These are phyloP conservation scores for Anguilla japonica DNA, from an alignment of 2,113 vertebrate species.

Conservation along the genomic window DNA sequence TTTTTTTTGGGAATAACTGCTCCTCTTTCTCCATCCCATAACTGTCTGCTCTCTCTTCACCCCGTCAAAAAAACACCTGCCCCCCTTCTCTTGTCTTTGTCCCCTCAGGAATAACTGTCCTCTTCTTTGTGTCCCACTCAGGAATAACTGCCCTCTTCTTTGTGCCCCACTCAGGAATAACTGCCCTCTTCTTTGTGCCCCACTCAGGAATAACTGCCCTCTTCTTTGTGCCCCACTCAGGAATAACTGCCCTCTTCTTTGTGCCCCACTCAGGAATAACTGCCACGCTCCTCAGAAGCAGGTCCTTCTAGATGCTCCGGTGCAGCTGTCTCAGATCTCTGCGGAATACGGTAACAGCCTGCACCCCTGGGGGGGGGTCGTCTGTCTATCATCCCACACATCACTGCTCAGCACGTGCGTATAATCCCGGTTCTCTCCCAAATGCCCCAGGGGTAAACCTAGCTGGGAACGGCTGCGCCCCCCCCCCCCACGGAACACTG, in stretches of 20 bases:
- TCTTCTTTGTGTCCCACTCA: background rate
- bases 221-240: background rate
- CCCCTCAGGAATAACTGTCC: too few species aligned
- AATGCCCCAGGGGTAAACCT: too few species aligned
- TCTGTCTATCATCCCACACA: background rate
- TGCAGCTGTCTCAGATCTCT: constrained; percentile 91
- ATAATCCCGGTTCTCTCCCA: too few species aligned
- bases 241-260: background rate
- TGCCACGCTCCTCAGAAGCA: constrained; percentile 64
- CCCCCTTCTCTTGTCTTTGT: too few species aligned
- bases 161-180: background rate
- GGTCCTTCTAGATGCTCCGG: constrained; percentile 85
- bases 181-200: background rate
- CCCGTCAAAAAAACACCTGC: too few species aligned
- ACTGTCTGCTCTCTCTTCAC: too few species aligned
- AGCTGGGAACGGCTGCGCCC: too few species aligned
- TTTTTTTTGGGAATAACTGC: too few species aligned
- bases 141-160: background rate
- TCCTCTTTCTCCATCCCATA: too few species aligned
- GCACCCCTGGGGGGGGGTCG: too few species aligned
- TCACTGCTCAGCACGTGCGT: background rate
- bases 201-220: constrained; percentile 59
- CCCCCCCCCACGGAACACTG: too few species aligned
- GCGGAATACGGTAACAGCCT: constrained; percentile 74
- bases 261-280: constrained; percentile 53